These are phyloP conservation scores for Sus scrofa DNA, from an alignment of 2,113 vertebrate species.

Conservation along the genomic window DNA sequence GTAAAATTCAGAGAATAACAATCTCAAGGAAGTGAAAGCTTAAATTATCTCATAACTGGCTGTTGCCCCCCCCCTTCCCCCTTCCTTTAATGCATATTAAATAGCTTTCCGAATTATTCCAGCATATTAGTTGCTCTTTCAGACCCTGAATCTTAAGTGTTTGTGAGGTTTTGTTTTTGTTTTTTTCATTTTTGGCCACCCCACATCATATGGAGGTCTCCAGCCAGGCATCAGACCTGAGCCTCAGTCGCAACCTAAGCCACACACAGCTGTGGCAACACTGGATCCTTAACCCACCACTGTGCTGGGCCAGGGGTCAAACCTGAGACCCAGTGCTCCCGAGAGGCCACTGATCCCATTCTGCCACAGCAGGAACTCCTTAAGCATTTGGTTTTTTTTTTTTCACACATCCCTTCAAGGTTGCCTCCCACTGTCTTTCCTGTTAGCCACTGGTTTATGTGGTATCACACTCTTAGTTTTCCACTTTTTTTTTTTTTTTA, in stretches of 20 bases:
- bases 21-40: slow-evolving; percentile 26
- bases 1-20: slow-evolving; percentile 56
- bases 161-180: not conserved
- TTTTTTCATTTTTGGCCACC: too few relatives aligned
- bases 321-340: too few relatives aligned
- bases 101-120: slow-evolving; percentile 21
- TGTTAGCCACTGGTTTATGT: not conserved
- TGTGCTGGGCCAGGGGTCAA: too few relatives aligned
- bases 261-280: too few relatives aligned
- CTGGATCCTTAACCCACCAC: too few relatives aligned
- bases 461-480: not conserved
- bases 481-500: not conserved
- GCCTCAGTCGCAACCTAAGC: too few relatives aligned
- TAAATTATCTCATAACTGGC: not conserved
- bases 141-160: not conserved
- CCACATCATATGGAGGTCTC: too few relatives aligned
- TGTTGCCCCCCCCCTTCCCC: not conserved
- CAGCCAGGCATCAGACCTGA: too few relatives aligned
- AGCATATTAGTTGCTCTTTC: slow-evolving; percentile 20
- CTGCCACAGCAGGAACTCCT: too few relatives aligned
- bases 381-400: not conserved
- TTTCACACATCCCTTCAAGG: slow-evolving; percentile 1
- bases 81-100: not conserved
- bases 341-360: too few relatives aligned
- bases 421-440: not conserved